Evolutionary conservation across 2,797 vertebrate species (phyloP).

Genomic region (Coccyzus lansbergi): DNA sequence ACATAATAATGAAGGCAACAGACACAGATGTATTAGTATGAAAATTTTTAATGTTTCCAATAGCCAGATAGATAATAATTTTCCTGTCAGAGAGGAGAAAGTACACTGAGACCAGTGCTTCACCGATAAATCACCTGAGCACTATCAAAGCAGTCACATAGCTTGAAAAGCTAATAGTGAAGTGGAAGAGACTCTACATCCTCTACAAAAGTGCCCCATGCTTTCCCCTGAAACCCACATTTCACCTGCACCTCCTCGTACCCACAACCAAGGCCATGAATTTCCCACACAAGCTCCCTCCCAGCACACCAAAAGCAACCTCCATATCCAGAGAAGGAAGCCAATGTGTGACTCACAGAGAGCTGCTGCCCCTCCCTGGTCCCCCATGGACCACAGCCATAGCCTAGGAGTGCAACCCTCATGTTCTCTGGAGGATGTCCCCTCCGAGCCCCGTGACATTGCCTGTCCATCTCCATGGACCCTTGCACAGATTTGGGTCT

Average conservation of each 20-base stretch:
- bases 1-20: slow-evolving; percentile 62
- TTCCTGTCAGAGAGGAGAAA: slow-evolving; percentile 14
- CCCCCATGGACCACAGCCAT: neutral
- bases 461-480: neutral
- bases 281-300: neutral
- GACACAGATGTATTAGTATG: slow-evolving; percentile 51
- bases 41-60: slow-evolving; percentile 50
- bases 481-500: accelerated
- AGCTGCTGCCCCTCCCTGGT: neutral
- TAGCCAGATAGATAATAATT: slow-evolving; percentile 44
- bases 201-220: neutral
- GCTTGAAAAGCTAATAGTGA: neutral
- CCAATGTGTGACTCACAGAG: neutral
- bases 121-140: slow-evolving; percentile 55
- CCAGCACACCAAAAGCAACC: neutral
- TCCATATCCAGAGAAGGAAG: neutral
- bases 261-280: neutral
- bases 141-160: neutral
- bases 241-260: neutral
- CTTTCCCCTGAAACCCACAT: neutral
- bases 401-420: neutral
- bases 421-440: neutral
- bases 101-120: neutral
- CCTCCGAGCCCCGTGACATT: neutral
- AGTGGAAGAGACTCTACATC: neutral